Conservation (phyloP, 1,140 invertebrate species). For the Ptiloglossa arizonensis region DNA sequence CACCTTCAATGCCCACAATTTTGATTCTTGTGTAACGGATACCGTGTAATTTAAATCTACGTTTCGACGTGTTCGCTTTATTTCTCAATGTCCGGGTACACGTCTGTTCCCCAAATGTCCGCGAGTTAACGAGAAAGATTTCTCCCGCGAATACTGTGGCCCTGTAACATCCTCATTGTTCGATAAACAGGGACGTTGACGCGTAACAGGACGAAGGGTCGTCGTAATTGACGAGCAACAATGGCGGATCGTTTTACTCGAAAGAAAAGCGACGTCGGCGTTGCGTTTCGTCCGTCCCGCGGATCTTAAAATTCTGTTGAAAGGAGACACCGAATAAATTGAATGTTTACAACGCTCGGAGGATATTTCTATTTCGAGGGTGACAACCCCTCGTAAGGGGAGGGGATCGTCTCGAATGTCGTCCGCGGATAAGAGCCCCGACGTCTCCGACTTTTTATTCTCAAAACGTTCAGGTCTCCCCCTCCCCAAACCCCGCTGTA, state of each 20-base stretch:
- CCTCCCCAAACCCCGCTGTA: too few relatives aligned
- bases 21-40: too few relatives aligned
- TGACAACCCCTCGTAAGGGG: slow-evolving; percentile 18
- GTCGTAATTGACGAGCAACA: slow-evolving; percentile 11
- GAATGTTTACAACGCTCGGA: slow-evolving; percentile 72
- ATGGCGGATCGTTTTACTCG: slow-evolving; percentile 48
- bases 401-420: slow-evolving; percentile 41
- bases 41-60: too few relatives aligned
- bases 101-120: neutral
- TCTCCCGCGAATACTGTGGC: neutral
- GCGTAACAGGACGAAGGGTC: neutral
- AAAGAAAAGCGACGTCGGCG: slow-evolving; percentile 30
- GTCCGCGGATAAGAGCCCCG: slow-evolving; percentile 7
- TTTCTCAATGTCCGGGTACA: too few relatives aligned
- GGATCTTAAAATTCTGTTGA: slow-evolving; percentile 74
- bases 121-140: neutral
- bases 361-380: slow-evolving; percentile 35
- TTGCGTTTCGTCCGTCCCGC: slow-evolving; percentile 29
- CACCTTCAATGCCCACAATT: too few relatives aligned
- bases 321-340: slow-evolving; percentile 77
- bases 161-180: neutral
- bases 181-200: neutral
- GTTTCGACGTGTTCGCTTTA: too few relatives aligned
- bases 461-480: slow-evolving; percentile 10
- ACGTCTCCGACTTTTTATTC: slow-evolving; percentile 42